Evolutionary conservation across 2,113 vertebrate species (phyloP), one percentile per base, ranked within the genome.

Genomic region (Chlamydotis undulata): DNA sequence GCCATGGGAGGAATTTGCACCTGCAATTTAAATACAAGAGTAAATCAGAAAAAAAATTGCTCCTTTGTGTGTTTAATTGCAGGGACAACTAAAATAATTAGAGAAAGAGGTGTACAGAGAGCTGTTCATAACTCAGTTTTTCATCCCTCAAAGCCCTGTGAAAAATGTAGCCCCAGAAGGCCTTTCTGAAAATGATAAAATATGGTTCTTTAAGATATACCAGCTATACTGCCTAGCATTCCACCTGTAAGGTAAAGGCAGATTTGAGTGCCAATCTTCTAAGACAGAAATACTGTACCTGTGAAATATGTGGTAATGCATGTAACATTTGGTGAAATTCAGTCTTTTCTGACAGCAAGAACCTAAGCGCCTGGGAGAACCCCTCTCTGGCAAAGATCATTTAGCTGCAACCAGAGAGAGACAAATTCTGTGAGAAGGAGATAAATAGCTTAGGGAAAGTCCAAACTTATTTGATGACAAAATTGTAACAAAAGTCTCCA

Each of bases 1-100:
- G 19, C 31, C 83, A 60, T 47, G 65, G 33, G 31, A 93, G 39
- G 28, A 93, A 88, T 90, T 87, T 93, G 35, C 60, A 94, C 56
- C 68, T 87, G 83, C 7, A 21, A 56, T 82, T 92, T 75, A 94
- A 93, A 84, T 87, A 81, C 6, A 84, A 64, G 31, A 73, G 15
- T 67, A 94, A 87, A 94, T 90, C 64, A 92, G 43, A 75, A 92
- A 37, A 37, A 37, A 81, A 92, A 90, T 39, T 56, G 21, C 17
- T 93, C 43, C 35, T 89, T 64, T 67, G 55, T 63, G 37, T 87
- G 35, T 53, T 37, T 90, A 93, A 93, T 90, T 95, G 43, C 43
- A 75, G 52, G 68, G 26, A 81, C 35, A 68, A 94, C 81, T 92
- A 92, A 95, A 86, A 81, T 90, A 90, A 86, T 92, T 88, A 92